Conservation (phyloP, 2,888 invertebrate species). For the Volucella inanis region DNA sequence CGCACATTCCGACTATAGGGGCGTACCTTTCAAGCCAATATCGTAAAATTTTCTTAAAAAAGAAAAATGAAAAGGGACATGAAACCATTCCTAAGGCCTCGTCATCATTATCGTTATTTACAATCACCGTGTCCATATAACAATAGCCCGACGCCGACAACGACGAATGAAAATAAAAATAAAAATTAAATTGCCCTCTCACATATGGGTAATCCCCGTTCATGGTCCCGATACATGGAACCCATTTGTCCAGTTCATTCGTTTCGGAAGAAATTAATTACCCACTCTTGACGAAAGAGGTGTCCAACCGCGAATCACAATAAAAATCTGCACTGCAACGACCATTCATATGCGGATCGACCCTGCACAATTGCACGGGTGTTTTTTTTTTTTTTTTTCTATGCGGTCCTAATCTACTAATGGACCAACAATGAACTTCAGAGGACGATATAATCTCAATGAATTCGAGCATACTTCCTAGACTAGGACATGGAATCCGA, state of each 20-base stretch:
- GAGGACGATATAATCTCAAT: conserved; percentile 59
- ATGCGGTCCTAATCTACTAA: conserved; percentile 74
- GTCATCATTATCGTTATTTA: conserved; percentile 17
- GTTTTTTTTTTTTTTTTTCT: conserved; percentile 35
- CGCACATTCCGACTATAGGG: conserved; percentile 43
- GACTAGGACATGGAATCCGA: background rate
- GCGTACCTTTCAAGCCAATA: conserved; percentile 64
- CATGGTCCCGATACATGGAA: conserved; percentile 6
- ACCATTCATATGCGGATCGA: conserved; percentile 7
- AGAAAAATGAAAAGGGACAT: conserved; percentile 36
- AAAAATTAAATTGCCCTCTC: conserved; percentile 63
- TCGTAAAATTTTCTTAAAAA: conserved; percentile 54
- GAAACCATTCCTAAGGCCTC: conserved; percentile 30
- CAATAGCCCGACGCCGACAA: conserved; percentile 19
- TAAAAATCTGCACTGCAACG: conserved; percentile 56
- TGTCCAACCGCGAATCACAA: conserved; percentile 72
- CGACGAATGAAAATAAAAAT: conserved; percentile 30
- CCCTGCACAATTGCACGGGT: conserved; percentile 43
- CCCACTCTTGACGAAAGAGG: conserved; percentile 64
- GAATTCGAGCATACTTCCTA: conserved; percentile 61
- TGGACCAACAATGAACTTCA: conserved; percentile 72
- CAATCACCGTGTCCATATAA: conserved; percentile 55
- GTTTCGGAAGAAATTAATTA: conserved; percentile 62
- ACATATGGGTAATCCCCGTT: conserved; percentile 15
- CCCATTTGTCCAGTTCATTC: conserved; percentile 2